A percentile compares a stretch with the other conserved stretches of the same genome.
phyloP scores from a whole-genome alignment of 2,888 invertebrate genomes.

The Gari tellinella region DNA sequence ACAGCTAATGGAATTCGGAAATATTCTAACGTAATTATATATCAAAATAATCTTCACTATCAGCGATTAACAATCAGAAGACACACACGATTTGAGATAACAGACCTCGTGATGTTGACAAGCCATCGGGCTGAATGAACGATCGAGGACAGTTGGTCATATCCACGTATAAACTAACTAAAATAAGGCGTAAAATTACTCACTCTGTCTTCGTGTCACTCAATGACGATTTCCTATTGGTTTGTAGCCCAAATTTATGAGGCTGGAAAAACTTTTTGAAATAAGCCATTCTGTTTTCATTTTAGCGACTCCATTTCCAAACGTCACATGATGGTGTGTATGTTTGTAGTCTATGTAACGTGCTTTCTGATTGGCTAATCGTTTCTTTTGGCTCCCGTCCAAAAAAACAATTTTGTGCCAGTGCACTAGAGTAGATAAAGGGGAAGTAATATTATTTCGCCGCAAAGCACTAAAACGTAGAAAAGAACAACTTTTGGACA shows the following conservation, averaged over 20 bases:
- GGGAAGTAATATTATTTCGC: too few relatives aligned
- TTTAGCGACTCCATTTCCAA: constrained; percentile 43
- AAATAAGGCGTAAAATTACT: constrained; percentile 18
- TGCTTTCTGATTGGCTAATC: too few relatives aligned
- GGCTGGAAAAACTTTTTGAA: constrained; percentile 49
- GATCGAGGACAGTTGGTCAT: neutral
- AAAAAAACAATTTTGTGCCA: too few relatives aligned
- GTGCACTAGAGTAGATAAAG: too few relatives aligned
- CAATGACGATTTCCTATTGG: constrained; percentile 28
- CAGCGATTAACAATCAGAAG: neutral
- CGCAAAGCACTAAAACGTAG: too few relatives aligned
- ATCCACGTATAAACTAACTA: neutral
- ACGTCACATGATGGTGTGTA: constrained; percentile 50
- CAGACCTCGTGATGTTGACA: constrained; percentile 9
- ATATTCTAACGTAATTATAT: too few relatives aligned
- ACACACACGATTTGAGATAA: neutral
- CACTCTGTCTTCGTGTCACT: constrained; percentile 47
- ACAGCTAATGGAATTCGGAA: too few relatives aligned
- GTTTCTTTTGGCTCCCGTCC: too few relatives aligned
- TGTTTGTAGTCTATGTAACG: neutral
- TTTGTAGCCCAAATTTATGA: constrained; percentile 40
- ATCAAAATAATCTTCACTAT: too few relatives aligned
- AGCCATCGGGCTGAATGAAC: neutral
- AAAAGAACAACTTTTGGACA: too few relatives aligned
- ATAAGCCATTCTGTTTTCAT: constrained; percentile 60